phyloP scores from a whole-genome alignment of 2,888 invertebrate genomes.

The Galerucella nymphaeae region DNA sequence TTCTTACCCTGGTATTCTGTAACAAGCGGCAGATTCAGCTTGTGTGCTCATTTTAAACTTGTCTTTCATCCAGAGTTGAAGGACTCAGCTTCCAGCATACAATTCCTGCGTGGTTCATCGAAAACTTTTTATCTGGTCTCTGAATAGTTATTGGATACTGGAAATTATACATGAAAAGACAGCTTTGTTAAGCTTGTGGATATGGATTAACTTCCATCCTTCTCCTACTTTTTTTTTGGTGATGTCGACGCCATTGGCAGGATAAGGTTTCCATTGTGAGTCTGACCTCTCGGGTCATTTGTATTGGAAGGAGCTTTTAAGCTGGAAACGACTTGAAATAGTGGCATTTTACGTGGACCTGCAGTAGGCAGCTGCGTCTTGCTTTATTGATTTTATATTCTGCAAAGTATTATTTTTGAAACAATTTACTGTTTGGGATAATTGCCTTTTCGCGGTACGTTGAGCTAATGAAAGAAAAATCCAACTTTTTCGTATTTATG shows the following conservation, averaged over 20 bases:
- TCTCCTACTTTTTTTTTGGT: not conserved
- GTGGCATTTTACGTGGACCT: constrained; percentile 59
- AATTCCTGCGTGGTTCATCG: no score
- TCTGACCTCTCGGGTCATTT: constrained; percentile 60
- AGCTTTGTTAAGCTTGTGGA: no score
- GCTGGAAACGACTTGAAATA: constrained; percentile 56
- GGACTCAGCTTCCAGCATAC: no score
- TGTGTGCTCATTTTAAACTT: no score
- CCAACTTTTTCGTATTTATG: constrained; percentile 1
- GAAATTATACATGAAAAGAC: no score
- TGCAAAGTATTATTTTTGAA: constrained; percentile 38
- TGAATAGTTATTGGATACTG: no score
- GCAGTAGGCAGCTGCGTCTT: constrained; percentile 55
- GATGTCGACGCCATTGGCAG: constrained; percentile 25
- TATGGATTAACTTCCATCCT: no score
- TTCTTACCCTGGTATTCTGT: no score
- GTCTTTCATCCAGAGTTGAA: no score
- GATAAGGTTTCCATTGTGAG: constrained; percentile 53
- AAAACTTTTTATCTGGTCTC: no score
- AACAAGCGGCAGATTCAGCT: no score
- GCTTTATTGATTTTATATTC: constrained; percentile 59
- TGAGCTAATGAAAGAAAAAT: constrained; percentile 12
- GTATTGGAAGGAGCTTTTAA: constrained; percentile 59
- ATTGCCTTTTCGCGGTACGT: constrained; percentile 34
- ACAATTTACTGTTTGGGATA: constrained; percentile 32